Percentiles rank a stretch among this genome's conserved stretches.
Conservation (phyloP, 2,797 vertebrate genomes). For the Coregonus suidteri region DNA sequence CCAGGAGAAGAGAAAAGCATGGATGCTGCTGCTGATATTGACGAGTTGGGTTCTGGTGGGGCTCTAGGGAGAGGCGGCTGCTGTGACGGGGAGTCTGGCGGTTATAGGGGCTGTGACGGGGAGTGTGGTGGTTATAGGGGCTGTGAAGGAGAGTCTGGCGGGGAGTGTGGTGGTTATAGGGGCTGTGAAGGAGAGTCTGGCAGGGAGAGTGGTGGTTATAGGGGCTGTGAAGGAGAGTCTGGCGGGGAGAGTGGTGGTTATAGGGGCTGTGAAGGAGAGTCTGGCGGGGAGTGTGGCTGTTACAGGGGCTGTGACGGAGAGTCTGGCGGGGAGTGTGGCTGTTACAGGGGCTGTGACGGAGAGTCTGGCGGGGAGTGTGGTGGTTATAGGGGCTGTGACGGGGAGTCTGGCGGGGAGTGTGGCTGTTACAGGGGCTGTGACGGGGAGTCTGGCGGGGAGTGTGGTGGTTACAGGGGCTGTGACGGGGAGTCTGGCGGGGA, state of each 20-base stretch:
- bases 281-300: neutral
- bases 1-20: neutral
- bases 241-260: neutral
- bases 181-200: neutral
- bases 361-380: neutral
- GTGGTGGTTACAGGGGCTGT: neutral
- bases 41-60: slow-evolving; percentile 55
- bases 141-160: slow-evolving; percentile 15
- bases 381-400: neutral
- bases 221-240: slow-evolving; percentile 14
- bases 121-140: neutral
- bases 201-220: neutral
- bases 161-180: neutral
- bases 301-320: too few species aligned
- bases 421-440: neutral
- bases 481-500: neutral
- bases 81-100: neutral
- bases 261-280: too few species aligned
- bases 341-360: too few species aligned
- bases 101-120: neutral
- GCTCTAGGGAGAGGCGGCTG: slow-evolving; percentile 52
- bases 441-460: neutral
- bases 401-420: neutral
- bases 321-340: neutral
- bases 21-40: slow-evolving; percentile 43